phyloP scores from a whole-genome alignment of 2,113 vertebrate genomes.

The Nesogale talazaci region DNA sequence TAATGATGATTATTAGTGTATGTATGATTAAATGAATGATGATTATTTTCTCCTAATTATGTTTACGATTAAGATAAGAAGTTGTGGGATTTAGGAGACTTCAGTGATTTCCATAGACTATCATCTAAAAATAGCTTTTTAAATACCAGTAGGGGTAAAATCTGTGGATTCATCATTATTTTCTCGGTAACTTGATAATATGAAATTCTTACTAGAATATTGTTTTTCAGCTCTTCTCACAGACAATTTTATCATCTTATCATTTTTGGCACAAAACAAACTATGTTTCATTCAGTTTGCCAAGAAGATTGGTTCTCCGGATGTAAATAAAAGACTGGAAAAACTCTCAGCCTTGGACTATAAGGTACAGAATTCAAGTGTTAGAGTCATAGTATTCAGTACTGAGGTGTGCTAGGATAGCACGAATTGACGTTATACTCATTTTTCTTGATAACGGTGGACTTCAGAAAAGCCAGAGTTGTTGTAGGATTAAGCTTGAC shows the following conservation, averaged over 20 bases:
- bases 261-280: slow-evolving; percentile 93
- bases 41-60: slow-evolving; percentile 65
- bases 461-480: slow-evolving; percentile 54
- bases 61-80: slow-evolving; percentile 70
- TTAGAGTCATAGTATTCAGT: slow-evolving; percentile 20
- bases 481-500: slow-evolving; percentile 42
- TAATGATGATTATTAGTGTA: slow-evolving; percentile 20
- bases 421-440: background rate
- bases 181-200: slow-evolving; percentile 52
- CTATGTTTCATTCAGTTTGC: slow-evolving; percentile 93
- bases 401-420: background rate
- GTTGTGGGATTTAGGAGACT: slow-evolving; percentile 78
- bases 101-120: slow-evolving; percentile 57
- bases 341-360: slow-evolving; percentile 94
- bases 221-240: slow-evolving; percentile 91
- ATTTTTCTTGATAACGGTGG: slow-evolving; percentile 36
- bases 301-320: slow-evolving; percentile 89
- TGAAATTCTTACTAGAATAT: no score
- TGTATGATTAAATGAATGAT: slow-evolving; percentile 26
- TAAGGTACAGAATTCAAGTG: slow-evolving; percentile 87
- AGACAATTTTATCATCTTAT: slow-evolving; percentile 94
- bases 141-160: slow-evolving; percentile 54
- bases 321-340: slow-evolving; percentile 88
- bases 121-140: slow-evolving; percentile 68
- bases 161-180: slow-evolving; percentile 30